Percentiles rank a stretch among this genome's conserved stretches.
These are phyloP conservation scores for Heterocephalus glaber DNA, from an alignment of 2,113 vertebrate genomes.

Conservation along the genomic window DNA sequence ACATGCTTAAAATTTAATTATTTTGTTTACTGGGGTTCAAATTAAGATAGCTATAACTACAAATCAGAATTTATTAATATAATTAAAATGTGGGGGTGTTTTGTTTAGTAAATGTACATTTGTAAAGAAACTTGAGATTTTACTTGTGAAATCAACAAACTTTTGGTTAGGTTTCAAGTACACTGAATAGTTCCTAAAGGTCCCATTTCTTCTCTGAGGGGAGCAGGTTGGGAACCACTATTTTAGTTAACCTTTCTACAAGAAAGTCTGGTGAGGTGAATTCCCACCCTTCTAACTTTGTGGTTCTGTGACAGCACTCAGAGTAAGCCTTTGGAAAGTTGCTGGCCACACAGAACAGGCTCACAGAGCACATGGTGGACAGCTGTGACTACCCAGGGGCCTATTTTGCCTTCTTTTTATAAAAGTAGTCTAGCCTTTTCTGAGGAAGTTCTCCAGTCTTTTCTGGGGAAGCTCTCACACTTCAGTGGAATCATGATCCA, in stretches of 20 bases:
- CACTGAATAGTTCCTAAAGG: background rate
- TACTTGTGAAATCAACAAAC: background rate
- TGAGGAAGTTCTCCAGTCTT: background rate
- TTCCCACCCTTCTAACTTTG: background rate
- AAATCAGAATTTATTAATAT: background rate
- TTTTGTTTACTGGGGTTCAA: background rate
- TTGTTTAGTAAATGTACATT: background rate
- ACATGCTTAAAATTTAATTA: background rate
- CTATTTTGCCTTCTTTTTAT: background rate
- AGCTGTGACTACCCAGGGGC: too few relatives aligned
- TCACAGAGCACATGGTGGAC: background rate
- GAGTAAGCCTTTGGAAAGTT: background rate
- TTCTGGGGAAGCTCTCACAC: background rate
- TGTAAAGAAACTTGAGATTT: conserved; percentile 20
- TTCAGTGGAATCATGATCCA: background rate
- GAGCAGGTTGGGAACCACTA: background rate
- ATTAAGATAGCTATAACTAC: background rate
- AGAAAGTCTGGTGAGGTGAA: background rate
- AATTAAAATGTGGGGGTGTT: background rate
- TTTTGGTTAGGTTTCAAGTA: background rate
- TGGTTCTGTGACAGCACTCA: background rate
- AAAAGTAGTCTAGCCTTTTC: background rate
- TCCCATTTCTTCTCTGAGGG: background rate
- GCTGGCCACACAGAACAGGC: background rate
- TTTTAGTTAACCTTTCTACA: background rate